Evolutionary conservation across 2,888 invertebrate species (phyloP), one percentile per base, ranked within the genome.

Genomic region (Heliothis peltigera): DNA sequence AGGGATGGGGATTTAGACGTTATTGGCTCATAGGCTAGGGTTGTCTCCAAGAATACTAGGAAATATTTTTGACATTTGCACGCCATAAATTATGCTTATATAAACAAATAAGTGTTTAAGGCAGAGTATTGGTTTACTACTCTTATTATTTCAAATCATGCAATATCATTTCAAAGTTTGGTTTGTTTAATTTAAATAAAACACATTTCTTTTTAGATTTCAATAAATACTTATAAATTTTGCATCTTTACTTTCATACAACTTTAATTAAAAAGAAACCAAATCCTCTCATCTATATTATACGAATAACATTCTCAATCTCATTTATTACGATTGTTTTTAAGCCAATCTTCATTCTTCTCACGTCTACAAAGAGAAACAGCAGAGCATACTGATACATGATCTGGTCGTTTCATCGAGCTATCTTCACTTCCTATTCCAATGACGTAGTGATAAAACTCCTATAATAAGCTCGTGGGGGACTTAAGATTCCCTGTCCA

Each of bases 1-100:
- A 88, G 90, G 87, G 89, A 91, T 91, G 91, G 91, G 90, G 92
- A 89, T 92, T 92, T 91, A 82, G 86, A 83, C 85, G 86, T 87
- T 87, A 89, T 89, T 89, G 89, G 87, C 83, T 85, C 71, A 79
- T 70, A 71, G 77, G 54, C 60, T 90, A 93, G 91, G 93, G 92
- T 81, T 92, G 89, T 0, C 75, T 74, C 32, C 21, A n/a, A 21
- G 10, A n/a, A 17, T 44, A 28, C 0, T 18, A 6, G 8, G 12
- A 15, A 10, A 21, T 21, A 12, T n/a, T 8, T 28, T 28, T 10
- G 28, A 12, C 12, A 2, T 32, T 28, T 32, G 32, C 12, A 10
- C 10, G 32, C 8, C 8, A 22, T 4, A 4, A 22, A 22, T n/a
- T n/a, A 22, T 22, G 4, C 2, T 22, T 4, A 22, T 22, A 4